phyloP scores from a whole-genome alignment of 2,888 invertebrate genomes.

The Pardosa pseudoannulata region DNA sequence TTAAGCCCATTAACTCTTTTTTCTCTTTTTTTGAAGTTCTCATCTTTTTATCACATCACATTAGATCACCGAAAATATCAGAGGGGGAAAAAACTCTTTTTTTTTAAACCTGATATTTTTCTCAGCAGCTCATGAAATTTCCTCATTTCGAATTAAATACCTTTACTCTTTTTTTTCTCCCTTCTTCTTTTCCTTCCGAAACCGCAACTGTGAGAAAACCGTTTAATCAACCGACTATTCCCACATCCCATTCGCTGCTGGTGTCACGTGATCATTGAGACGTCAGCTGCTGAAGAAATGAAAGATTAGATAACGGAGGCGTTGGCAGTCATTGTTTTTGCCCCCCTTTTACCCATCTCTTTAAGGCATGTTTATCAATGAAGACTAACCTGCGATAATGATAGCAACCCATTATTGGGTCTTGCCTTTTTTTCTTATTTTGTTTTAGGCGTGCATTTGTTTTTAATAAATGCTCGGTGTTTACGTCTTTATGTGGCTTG shows the following conservation, averaged over 20 bases:
- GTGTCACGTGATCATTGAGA: constrained; percentile 68
- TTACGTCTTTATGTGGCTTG: constrained; percentile 61
- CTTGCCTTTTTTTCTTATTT: constrained; percentile 49
- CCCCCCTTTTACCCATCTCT: constrained; percentile 21
- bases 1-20: too few species aligned
- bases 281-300: constrained; percentile 71
- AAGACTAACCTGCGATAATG: constrained; percentile 59
- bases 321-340: constrained; percentile 47
- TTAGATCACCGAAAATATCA: neutral
- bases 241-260: constrained; percentile 30
- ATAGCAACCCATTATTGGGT: constrained; percentile 50
- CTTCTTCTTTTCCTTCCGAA: constrained; percentile 19
- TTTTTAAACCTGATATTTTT: neutral
- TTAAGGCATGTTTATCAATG: constrained; percentile 63
- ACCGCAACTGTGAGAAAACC: constrained; percentile 38
- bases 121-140: constrained; percentile 5
- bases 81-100: neutral
- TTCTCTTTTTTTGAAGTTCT: too few species aligned
- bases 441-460: constrained; percentile 27
- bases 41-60: constrained; percentile 10
- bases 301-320: constrained; percentile 58
- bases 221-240: constrained; percentile 61
- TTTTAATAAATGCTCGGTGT: constrained; percentile 64
- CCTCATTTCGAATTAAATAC: constrained; percentile 41
- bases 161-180: constrained; percentile 26